Evolutionary conservation across 2,888 invertebrate genomes (phyloP).

Genomic region (Halictus ligatus): DNA sequence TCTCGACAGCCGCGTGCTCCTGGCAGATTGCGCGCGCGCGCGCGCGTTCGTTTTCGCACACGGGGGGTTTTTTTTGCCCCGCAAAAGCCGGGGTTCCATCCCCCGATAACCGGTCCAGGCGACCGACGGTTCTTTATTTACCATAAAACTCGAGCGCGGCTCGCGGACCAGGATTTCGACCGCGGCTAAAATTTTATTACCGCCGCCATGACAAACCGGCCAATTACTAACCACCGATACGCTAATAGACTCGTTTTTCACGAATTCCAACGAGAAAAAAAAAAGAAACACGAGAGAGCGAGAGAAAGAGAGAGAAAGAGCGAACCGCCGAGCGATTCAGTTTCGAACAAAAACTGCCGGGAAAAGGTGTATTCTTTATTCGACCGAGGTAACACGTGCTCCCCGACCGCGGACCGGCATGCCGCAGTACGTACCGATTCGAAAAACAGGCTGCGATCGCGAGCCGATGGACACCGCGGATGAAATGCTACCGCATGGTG

Average conservation of each 20-base stretch:
- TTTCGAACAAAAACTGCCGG: neutral
- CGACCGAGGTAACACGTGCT: constrained; percentile 37
- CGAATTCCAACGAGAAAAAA: neutral
- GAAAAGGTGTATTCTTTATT: constrained; percentile 48
- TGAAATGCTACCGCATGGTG: constrained; percentile 10
- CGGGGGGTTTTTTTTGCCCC: constrained; percentile 10
- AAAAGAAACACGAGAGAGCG: neutral
- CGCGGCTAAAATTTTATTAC: constrained; percentile 54
- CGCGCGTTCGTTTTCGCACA: constrained; percentile 20
- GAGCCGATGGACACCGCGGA: constrained; percentile 22
- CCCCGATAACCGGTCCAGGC: constrained; percentile 52
- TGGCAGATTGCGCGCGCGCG: constrained; percentile 72
- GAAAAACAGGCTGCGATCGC: constrained; percentile 1
- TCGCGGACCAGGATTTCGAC: constrained; percentile 25
- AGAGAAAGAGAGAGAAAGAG: neutral
- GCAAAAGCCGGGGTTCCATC: neutral
- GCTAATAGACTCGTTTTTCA: constrained; percentile 37
- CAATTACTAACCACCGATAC: constrained; percentile 52
- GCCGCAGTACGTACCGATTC: neutral
- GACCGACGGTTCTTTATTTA: constrained; percentile 54
- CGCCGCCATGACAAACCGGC: constrained; percentile 43
- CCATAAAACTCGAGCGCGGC: constrained; percentile 49
- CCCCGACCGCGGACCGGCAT: constrained; percentile 33
- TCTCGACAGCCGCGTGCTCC: constrained; percentile 63
- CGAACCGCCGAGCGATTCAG: neutral